Evolutionary conservation across 2,113 vertebrate genomes (phyloP).

Genomic region (Alligator sinensis): DNA sequence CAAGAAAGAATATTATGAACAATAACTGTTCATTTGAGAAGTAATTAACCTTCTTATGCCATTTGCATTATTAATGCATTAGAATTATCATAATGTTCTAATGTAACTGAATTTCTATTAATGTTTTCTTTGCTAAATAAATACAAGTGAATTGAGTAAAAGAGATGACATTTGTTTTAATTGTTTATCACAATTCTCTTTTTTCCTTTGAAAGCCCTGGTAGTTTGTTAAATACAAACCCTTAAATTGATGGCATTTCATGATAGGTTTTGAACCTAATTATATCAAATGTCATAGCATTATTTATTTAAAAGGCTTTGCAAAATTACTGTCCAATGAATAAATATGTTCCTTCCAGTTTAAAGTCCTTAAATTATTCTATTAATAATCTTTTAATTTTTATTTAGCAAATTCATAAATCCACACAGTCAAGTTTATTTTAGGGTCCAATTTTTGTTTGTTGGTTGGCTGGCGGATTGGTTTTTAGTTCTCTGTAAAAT

Average conservation of each 20-base stretch:
- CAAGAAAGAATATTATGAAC: slow-evolving; percentile 46
- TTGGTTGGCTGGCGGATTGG: neutral
- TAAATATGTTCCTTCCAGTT: slow-evolving; percentile 31
- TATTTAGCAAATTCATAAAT: slow-evolving; percentile 45
- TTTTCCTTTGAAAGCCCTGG: slow-evolving; percentile 23
- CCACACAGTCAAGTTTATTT: slow-evolving; percentile 12
- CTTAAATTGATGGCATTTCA: slow-evolving; percentile 75
- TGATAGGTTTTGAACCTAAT: slow-evolving; percentile 75
- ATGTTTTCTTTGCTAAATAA: slow-evolving; percentile 76
- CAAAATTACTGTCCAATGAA: slow-evolving; percentile 36
- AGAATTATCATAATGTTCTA: slow-evolving; percentile 69
- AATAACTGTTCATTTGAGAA: slow-evolving; percentile 72
- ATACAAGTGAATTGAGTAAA: slow-evolving; percentile 63
- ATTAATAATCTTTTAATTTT: slow-evolving; percentile 57
- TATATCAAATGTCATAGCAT: slow-evolving; percentile 75
- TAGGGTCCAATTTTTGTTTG: neutral
- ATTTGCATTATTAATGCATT: slow-evolving; percentile 78
- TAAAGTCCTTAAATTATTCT: slow-evolving; percentile 52
- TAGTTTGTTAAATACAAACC: slow-evolving; percentile 70
- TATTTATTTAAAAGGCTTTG: slow-evolving; percentile 74
- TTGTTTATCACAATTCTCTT: slow-evolving; percentile 62
- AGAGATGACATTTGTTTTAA: slow-evolving; percentile 76
- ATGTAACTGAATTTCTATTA: slow-evolving; percentile 73
- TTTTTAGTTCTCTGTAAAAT: slow-evolving; percentile 30
- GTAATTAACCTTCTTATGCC: slow-evolving; percentile 78